Conservation (phyloP, 2,888 invertebrate genomes). For the Candidula unifasciata region DNA sequence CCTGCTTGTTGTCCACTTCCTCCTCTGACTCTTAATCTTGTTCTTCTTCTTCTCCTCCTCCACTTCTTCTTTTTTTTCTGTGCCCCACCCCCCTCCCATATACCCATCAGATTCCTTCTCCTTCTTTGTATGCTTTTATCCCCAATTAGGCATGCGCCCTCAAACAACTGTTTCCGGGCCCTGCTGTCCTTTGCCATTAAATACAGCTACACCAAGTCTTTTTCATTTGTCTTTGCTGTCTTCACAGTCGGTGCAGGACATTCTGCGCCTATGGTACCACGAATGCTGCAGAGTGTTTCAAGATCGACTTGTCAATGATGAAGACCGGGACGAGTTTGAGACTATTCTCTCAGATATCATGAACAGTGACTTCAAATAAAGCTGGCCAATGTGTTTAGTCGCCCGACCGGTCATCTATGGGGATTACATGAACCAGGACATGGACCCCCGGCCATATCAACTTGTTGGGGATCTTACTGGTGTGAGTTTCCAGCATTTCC, state of each 20-base stretch:
- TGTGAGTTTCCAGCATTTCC: constrained; percentile 77
- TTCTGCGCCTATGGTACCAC: constrained; percentile 78
- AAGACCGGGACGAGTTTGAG: constrained; percentile 77
- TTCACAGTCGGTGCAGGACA: constrained; percentile 52
- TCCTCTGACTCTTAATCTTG: too few species aligned
- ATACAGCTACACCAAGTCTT: too few species aligned
- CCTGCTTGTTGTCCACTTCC: too few species aligned
- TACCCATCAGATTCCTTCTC: too few species aligned
- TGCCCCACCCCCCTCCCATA: too few species aligned
- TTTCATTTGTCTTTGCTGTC: not conserved
- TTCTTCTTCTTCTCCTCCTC: too few species aligned
- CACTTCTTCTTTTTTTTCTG: too few species aligned
- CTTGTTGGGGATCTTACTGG: constrained; percentile 83
- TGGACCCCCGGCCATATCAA: constrained; percentile 81
- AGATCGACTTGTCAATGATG: constrained; percentile 78
- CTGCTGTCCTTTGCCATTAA: too few species aligned
- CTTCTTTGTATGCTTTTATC: too few species aligned
- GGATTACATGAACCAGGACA: constrained; percentile 81
- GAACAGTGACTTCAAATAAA: constrained; percentile 80
- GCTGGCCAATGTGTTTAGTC: constrained; percentile 80
- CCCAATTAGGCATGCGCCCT: too few species aligned
- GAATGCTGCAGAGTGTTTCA: constrained; percentile 78
- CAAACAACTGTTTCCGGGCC: too few species aligned
- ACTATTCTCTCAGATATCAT: constrained; percentile 79
- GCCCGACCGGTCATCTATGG: constrained; percentile 83